phyloP scores from a whole-genome alignment of 2,113 vertebrate genomes.

The Microtus oregoni region DNA sequence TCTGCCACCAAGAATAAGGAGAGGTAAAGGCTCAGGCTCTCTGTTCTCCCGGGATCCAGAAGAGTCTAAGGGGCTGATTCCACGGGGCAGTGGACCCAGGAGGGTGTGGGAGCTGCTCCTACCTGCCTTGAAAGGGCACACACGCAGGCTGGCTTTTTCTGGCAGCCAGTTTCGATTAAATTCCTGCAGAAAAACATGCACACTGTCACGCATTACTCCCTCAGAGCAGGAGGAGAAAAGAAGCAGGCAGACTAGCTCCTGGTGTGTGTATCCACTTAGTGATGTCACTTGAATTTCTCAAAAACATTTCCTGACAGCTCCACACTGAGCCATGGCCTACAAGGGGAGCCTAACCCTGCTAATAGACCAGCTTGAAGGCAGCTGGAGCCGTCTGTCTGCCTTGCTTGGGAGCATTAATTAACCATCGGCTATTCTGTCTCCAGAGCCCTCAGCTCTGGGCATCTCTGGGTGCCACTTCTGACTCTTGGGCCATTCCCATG shows the following conservation, averaged over 20 bases:
- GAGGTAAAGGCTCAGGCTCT: not conserved
- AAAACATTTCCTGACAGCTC: conserved; percentile 38
- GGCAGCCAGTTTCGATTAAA: not conserved
- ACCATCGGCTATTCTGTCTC: conserved; percentile 26
- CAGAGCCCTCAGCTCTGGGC: not conserved
- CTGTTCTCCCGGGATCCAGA: not conserved
- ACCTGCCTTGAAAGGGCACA: no score
- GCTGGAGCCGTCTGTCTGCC: not conserved
- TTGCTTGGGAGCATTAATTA: conserved; percentile 59
- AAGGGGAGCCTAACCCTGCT: not conserved
- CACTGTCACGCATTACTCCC: not conserved
- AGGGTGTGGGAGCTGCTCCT: not conserved
- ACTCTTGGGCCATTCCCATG: not conserved
- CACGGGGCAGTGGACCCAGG: not conserved
- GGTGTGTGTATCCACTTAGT: conserved; percentile 32
- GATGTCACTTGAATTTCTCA: conserved; percentile 57
- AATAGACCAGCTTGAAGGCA: conserved; percentile 2
- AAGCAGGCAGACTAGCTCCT: not conserved
- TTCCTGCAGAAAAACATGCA: not conserved
- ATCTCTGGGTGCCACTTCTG: rapidly evolving
- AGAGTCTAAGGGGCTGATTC: not conserved
- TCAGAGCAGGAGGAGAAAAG: not conserved
- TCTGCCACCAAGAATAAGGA: not conserved
- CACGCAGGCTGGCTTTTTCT: not conserved
- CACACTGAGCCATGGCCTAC: no score